Evolutionary conservation across 2,797 vertebrate species (phyloP).

Genomic region (Toxotes lorentzi): DNA sequence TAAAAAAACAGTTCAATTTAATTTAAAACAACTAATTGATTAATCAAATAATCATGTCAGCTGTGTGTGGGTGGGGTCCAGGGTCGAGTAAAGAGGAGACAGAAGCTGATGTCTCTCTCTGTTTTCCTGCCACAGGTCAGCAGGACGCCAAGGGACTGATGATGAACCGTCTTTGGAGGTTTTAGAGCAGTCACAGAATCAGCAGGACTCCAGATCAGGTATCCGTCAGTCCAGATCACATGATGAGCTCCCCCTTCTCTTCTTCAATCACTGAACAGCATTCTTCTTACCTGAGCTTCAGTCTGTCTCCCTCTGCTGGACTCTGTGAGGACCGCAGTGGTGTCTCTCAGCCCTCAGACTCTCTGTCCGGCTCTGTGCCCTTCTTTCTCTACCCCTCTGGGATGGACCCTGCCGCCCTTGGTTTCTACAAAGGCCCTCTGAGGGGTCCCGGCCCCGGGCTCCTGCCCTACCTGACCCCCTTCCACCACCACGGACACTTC

Average conservation of each 20-base stretch:
- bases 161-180: slow-evolving; percentile 2
- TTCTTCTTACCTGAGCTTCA: slow-evolving; percentile 65
- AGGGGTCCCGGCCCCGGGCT: slow-evolving; percentile 58
- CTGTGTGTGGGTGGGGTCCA: no score
- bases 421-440: slow-evolving; percentile 78
- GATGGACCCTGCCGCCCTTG: slow-evolving; percentile 61
- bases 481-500: slow-evolving; percentile 82
- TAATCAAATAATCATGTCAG: no score
- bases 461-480: slow-evolving; percentile 83
- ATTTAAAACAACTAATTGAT: no score
- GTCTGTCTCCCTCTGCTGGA: slow-evolving; percentile 74
- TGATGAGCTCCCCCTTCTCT: slow-evolving; percentile 82
- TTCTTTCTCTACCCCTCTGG: slow-evolving; percentile 81
- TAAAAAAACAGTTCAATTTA: no score
- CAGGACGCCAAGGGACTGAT: slow-evolving; percentile 6
- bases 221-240: slow-evolving; percentile 7
- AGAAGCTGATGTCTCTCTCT: not conserved
- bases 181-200: not conserved
- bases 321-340: slow-evolving; percentile 55
- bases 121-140: slow-evolving; percentile 19
- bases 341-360: slow-evolving; percentile 41
- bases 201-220: not conserved
- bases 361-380: slow-evolving; percentile 67
- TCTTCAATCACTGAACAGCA: slow-evolving; percentile 71
- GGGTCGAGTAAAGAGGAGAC: no score